These are phyloP conservation scores for Andrena haemorrhoa DNA, from an alignment of 2,888 invertebrate genomes.

Conservation along the genomic window DNA sequence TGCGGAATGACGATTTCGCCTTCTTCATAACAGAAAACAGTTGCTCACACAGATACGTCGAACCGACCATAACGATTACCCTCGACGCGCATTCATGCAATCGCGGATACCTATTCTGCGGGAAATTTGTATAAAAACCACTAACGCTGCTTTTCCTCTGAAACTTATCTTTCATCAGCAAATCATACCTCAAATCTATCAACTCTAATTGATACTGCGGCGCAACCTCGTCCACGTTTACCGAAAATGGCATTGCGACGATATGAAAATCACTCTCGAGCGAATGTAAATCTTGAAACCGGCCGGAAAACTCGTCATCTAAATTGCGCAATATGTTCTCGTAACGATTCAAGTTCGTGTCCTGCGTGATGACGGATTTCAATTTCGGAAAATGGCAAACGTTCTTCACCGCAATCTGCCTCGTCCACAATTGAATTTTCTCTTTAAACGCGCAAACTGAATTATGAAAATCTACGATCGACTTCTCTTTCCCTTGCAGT, in stretches of 20 bases:
- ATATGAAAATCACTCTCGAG: no score
- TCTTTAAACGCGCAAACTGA: slow-evolving; percentile 5
- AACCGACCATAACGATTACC: slow-evolving; percentile 2
- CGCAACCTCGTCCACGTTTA: background rate
- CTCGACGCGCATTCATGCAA: slow-evolving; percentile 6
- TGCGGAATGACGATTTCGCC: no score
- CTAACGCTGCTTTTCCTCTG: no score
- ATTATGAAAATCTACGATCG: slow-evolving; percentile 6
- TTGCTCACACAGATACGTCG: slow-evolving; percentile 6
- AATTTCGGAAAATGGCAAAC: slow-evolving; percentile 13
- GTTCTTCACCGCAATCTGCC: background rate
- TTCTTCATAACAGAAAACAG: background rate
- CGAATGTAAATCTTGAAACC: no score
- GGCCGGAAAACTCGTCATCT: no score
- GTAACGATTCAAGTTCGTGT: no score
- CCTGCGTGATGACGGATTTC: background rate
- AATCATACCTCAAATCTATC: slow-evolving; percentile 8
- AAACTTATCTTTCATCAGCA: no score
- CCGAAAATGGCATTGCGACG: no score
- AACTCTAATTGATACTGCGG: slow-evolving; percentile 8
- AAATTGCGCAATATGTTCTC: no score
- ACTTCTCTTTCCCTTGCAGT: slow-evolving; percentile 5
- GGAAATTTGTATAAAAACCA: no score
- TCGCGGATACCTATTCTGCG: background rate
- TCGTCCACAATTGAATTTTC: slow-evolving; percentile 9